A percentile compares a stretch with the other conserved stretches of the same genome.
Conservation (phyloP, 2,113 vertebrate species). For the Atlantisia rogersi region DNA sequence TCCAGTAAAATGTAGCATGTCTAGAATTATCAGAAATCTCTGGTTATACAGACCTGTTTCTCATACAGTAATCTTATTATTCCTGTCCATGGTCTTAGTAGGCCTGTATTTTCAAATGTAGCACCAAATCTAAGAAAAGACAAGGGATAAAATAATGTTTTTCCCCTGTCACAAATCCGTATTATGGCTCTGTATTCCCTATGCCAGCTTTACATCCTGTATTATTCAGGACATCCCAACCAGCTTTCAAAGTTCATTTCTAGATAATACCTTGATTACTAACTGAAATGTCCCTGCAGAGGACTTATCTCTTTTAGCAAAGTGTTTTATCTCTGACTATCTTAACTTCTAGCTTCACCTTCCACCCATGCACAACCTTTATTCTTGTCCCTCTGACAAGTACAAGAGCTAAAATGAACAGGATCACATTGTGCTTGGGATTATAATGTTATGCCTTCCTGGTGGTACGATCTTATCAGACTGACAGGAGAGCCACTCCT, state of each 20-base stretch:
- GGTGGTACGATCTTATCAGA: constrained; percentile 16
- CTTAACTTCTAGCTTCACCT: background rate
- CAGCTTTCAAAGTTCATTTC: constrained; percentile 23
- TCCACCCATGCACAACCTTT: constrained; percentile 27
- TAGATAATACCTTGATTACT: constrained; percentile 43
- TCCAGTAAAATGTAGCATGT: background rate
- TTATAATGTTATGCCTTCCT: constrained; percentile 46
- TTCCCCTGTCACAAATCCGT: background rate
- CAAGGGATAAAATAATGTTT: background rate
- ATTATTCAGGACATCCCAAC: background rate
- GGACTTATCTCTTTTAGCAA: constrained; percentile 24
- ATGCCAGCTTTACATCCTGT: background rate
- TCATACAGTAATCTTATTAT: background rate
- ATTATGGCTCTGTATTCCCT: background rate
- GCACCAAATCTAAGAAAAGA: background rate
- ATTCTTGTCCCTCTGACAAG: constrained; percentile 55
- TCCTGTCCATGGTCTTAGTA: background rate
- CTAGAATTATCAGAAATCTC: background rate
- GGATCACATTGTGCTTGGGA: constrained; percentile 32
- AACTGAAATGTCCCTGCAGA: background rate
- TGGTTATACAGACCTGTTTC: background rate
- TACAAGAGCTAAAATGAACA: constrained; percentile 49
- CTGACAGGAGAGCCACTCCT: constrained; percentile 26
- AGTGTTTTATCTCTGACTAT: constrained; percentile 18
- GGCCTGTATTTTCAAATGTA: background rate